phyloP scores from a whole-genome alignment of 2,113 vertebrate genomes.

The Sphaerodactylus townsendi region DNA sequence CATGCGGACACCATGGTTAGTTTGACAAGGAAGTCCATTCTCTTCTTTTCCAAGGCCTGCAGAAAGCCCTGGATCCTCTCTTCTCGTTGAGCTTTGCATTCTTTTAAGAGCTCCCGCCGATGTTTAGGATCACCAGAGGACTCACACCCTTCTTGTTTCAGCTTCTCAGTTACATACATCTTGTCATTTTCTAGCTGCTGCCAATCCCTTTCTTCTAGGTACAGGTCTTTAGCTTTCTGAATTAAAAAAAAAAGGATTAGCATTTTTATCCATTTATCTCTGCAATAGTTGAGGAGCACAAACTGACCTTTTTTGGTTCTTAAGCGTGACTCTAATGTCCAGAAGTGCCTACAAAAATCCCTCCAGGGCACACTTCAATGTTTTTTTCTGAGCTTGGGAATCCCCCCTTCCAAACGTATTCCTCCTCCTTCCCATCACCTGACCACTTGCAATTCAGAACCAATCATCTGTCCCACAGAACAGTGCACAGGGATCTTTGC shows the following conservation, averaged over 20 bases:
- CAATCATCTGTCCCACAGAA: too few species aligned
- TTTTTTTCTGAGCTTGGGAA: too few species aligned
- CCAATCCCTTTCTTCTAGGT: slow-evolving; percentile 81
- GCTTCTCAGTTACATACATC: slow-evolving; percentile 79
- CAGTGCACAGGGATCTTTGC: too few species aligned
- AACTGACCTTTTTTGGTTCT: neutral
- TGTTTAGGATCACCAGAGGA: slow-evolving; percentile 72
- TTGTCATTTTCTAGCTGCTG: slow-evolving; percentile 90
- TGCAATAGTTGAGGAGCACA: neutral
- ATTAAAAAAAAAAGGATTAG: slow-evolving; percentile 41
- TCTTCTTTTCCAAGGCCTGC: slow-evolving; percentile 85
- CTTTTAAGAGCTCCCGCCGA: slow-evolving; percentile 78
- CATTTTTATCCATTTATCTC: slow-evolving; percentile 4
- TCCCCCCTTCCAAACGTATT: too few species aligned
- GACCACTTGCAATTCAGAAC: too few species aligned
- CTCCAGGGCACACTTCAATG: too few species aligned
- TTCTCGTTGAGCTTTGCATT: slow-evolving; percentile 79
- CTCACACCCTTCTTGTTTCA: slow-evolving; percentile 78
- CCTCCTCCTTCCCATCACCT: too few species aligned
- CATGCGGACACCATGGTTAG: slow-evolving; percentile 73
- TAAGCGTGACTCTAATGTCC: too few species aligned
- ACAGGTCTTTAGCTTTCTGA: slow-evolving; percentile 89
- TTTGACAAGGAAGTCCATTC: slow-evolving; percentile 79
- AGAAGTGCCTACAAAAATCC: too few species aligned
- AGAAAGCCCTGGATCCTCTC: slow-evolving; percentile 89